Evolutionary conservation across 2,113 vertebrate genomes (phyloP).

Genomic region (Tursiops truncatus): DNA sequence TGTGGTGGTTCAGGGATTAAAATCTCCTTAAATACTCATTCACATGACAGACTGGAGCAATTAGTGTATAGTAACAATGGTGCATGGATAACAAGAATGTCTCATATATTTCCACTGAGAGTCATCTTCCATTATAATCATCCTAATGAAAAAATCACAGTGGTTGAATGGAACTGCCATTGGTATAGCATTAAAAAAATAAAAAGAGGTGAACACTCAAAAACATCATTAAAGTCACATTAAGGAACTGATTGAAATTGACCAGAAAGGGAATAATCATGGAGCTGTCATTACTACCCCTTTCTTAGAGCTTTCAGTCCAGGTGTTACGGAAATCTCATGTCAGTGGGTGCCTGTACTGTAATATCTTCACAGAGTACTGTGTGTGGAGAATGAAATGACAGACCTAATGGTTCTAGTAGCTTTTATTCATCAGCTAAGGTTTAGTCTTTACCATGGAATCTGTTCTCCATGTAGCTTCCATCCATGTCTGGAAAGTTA

Average conservation of each 20-base stretch:
- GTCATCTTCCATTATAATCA: slow-evolving; percentile 77
- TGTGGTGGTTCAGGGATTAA: slow-evolving; percentile 73
- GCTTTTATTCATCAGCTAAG: not conserved
- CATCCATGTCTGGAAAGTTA: not conserved
- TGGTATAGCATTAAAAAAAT: slow-evolving; percentile 63
- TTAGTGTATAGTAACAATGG: slow-evolving; percentile 71
- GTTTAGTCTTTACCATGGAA: not conserved
- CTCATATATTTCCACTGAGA: slow-evolving; percentile 73
- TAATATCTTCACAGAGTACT: not conserved
- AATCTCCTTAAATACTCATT: slow-evolving; percentile 80
- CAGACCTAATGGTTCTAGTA: not conserved
- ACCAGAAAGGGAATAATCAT: slow-evolving; percentile 64
- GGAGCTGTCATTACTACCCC: slow-evolving; percentile 47
- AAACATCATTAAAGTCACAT: slow-evolving; percentile 79
- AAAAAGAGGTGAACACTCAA: slow-evolving; percentile 70
- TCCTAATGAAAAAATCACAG: slow-evolving; percentile 77
- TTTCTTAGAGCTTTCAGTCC: not conserved
- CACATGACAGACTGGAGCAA: slow-evolving; percentile 77
- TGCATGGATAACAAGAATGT: slow-evolving; percentile 70
- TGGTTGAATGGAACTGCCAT: slow-evolving; percentile 67
- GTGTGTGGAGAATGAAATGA: not conserved
- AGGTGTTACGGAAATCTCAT: slow-evolving; percentile 49
- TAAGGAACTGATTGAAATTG: slow-evolving; percentile 75
- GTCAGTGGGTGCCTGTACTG: slow-evolving; percentile 9
- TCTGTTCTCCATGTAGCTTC: not conserved